Evolutionary conservation across 1,140 invertebrate genomes (phyloP).

Genomic region (Drosophila rufa): DNA sequence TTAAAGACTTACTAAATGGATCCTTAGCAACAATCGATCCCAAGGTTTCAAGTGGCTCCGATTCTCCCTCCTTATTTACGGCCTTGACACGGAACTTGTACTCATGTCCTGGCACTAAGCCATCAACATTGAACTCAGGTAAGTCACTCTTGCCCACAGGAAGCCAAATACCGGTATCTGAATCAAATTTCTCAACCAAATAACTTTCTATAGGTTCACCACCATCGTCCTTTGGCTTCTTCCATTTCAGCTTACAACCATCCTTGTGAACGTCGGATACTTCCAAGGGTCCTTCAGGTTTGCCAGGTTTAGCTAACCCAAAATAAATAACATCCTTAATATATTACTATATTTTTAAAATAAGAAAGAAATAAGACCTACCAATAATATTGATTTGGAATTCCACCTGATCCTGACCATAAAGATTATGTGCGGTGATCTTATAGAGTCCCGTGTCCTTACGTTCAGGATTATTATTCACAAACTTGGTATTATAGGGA

Average conservation of each 20-base stretch:
- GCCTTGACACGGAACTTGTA: slow-evolving; percentile 99
- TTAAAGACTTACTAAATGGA: slow-evolving; percentile 89
- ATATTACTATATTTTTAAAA: not conserved
- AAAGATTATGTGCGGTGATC: slow-evolving; percentile 93
- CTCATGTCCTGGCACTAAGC: slow-evolving; percentile 96
- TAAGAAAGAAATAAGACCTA: slow-evolving; percentile 86
- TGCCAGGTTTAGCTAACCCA: slow-evolving; percentile 92
- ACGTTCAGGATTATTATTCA: slow-evolving; percentile 92
- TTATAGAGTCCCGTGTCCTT: slow-evolving; percentile 95
- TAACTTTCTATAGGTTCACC: slow-evolving; percentile 98
- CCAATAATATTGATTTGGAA: slow-evolving; percentile 96
- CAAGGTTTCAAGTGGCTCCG: slow-evolving; percentile 97
- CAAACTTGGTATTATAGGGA: slow-evolving; percentile 94
- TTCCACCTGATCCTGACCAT: slow-evolving; percentile 95
- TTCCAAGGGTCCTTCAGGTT: slow-evolving; percentile 97
- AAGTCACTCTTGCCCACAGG: slow-evolving; percentile 92
- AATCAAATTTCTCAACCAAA: slow-evolving; percentile 97
- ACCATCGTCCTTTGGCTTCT: slow-evolving; percentile 98
- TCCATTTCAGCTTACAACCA: slow-evolving; percentile 98
- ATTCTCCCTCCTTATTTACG: slow-evolving; percentile 98
- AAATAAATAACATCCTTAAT: slow-evolving; percentile 20
- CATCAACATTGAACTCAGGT: slow-evolving; percentile 95
- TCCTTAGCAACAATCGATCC: slow-evolving; percentile 97
- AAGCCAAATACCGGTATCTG: slow-evolving; percentile 95
- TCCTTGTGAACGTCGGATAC: slow-evolving; percentile 98